Evolutionary conservation across 2,888 invertebrate genomes (phyloP).

Genomic region (Drosophila meridionalis): DNA sequence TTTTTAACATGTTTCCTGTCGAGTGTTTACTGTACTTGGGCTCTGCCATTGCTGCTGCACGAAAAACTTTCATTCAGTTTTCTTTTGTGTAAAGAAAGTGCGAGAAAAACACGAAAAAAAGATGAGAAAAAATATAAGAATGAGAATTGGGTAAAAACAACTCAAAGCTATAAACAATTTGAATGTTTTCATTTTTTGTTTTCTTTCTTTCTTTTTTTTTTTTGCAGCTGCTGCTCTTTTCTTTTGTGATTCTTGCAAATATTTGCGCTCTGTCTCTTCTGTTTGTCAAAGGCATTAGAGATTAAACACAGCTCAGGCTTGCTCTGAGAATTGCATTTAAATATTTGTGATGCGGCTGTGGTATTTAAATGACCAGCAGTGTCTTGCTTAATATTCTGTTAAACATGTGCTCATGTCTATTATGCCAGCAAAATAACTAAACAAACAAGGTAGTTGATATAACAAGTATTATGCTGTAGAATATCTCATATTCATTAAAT

Average conservation of each 20-base stretch:
- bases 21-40: constrained; percentile 24
- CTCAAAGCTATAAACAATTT: constrained; percentile 44
- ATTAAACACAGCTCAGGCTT: constrained; percentile 1
- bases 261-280: constrained; percentile 40
- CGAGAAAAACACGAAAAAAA: constrained; percentile 8
- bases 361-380: neutral
- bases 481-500: neutral
- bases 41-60: constrained; percentile 39
- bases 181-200: constrained; percentile 9
- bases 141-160: constrained; percentile 27
- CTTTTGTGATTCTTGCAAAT: constrained; percentile 45
- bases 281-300: constrained; percentile 25
- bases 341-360: constrained; percentile 10
- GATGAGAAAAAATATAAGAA: constrained; percentile 17
- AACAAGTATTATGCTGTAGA: too few relatives aligned
- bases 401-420: neutral
- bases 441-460: neutral
- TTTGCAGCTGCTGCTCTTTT: constrained; percentile 22
- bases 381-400: neutral
- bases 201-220: neutral
- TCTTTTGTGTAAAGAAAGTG: constrained; percentile 35
- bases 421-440: neutral
- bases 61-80: constrained; percentile 55
- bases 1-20: constrained; percentile 44
- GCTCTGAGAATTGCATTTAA: constrained; percentile 15